Conservation (phyloP, 2,888 invertebrate genomes). For the Lepetodrilus schrolli region DNA sequence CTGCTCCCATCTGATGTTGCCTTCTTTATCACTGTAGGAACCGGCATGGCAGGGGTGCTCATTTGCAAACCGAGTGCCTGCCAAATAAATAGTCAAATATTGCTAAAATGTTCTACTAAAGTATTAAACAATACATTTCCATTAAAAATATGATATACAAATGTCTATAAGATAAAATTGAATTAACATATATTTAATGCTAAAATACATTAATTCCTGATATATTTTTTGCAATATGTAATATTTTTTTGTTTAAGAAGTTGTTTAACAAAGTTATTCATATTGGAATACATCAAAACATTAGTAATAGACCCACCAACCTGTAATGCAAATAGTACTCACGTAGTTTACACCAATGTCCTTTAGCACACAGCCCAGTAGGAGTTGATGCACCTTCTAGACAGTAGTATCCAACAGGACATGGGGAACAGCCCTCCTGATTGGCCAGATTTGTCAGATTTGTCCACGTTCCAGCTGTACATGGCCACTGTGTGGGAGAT, state of each 20-base stretch:
- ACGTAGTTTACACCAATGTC: constrained; percentile 72
- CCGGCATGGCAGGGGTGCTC: constrained; percentile 71
- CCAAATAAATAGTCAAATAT: too few relatives aligned
- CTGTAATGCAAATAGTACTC: too few relatives aligned
- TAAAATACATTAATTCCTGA: too few relatives aligned
- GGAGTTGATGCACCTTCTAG: constrained; percentile 63
- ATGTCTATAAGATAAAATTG: background rate
- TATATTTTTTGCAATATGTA: too few relatives aligned
- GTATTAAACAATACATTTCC: too few relatives aligned
- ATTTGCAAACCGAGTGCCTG: constrained; percentile 65
- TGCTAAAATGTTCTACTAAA: too few relatives aligned
- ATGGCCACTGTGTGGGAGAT: constrained; percentile 64
- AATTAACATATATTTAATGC: too few relatives aligned
- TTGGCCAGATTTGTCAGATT: constrained; percentile 68
- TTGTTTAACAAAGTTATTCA: too few relatives aligned
- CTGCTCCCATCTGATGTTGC: constrained; percentile 68
- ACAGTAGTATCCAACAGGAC: constrained; percentile 70
- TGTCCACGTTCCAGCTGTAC: constrained; percentile 70
- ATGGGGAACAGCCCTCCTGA: constrained; percentile 65
- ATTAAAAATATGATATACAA: too few relatives aligned
- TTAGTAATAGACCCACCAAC: too few relatives aligned
- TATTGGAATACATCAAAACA: too few relatives aligned
- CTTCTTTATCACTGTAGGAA: constrained; percentile 62
- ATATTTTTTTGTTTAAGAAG: too few relatives aligned
- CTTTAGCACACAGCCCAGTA: constrained; percentile 62